These are phyloP conservation scores for Drosophila stalkeri DNA, from an alignment of 2,888 invertebrate species.

Conservation along the genomic window DNA sequence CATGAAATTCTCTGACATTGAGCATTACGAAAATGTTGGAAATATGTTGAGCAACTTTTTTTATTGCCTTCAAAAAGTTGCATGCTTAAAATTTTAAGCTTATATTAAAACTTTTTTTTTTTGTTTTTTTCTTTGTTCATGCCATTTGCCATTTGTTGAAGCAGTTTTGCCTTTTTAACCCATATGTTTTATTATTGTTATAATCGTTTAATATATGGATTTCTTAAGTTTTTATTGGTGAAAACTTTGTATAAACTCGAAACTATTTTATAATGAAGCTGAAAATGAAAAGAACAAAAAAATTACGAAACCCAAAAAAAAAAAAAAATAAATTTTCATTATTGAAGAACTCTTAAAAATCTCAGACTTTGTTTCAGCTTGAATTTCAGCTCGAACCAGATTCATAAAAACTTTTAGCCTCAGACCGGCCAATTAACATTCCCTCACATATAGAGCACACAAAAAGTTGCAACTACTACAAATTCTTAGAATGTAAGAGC, in stretches of 20 bases:
- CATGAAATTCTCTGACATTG: slow-evolving; percentile 1
- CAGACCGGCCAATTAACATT: slow-evolving; percentile 41
- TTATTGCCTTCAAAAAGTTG: slow-evolving; percentile 8
- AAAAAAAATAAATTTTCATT: too few species aligned
- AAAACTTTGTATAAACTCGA: neutral
- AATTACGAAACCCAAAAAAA: neutral
- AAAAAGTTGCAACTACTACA: slow-evolving; percentile 31
- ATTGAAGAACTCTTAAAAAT: neutral
- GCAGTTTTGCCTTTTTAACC: neutral
- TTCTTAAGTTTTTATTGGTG: neutral
- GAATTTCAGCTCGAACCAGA: slow-evolving; percentile 4
- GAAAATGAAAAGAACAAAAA: too few species aligned
- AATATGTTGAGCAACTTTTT: slow-evolving; percentile 17
- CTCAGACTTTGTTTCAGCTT: neutral
- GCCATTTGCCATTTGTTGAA: neutral
- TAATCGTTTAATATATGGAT: slow-evolving; percentile 3
- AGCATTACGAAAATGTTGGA: slow-evolving; percentile 9
- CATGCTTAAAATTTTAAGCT: slow-evolving; percentile 12
- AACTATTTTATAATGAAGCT: slow-evolving; percentile 1
- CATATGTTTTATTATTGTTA: neutral
- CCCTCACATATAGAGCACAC: neutral
- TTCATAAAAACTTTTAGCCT: slow-evolving; percentile 4
- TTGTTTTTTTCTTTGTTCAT: neutral
- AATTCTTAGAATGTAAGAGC: slow-evolving; percentile 33
- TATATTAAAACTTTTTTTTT: slow-evolving; percentile 4